phyloP scores from a whole-genome alignment of 2,888 invertebrate species.

The Pollenia griseotomentosa region DNA sequence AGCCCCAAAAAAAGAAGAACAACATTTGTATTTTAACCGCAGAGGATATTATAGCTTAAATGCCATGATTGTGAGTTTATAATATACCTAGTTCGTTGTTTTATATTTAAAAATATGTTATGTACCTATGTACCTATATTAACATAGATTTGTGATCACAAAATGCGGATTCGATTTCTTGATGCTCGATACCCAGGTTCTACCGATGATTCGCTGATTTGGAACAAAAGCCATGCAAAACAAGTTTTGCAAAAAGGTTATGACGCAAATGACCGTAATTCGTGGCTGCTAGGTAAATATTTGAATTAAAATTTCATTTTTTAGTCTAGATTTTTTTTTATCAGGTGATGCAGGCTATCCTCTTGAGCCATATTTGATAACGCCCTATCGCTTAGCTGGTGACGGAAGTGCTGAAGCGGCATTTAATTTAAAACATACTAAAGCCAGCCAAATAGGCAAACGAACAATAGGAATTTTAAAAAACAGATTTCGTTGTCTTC shows the following conservation, averaged over 20 bases:
- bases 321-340: neutral
- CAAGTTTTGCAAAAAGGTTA: neutral
- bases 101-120: neutral
- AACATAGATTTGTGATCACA: constrained; percentile 2
- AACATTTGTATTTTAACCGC: constrained; percentile 29
- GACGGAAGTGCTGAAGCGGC: constrained; percentile 19
- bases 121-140: neutral
- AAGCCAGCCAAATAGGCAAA: neutral
- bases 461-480: neutral
- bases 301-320: neutral
- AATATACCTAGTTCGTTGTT: neutral
- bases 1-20: constrained; percentile 28
- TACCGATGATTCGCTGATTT: constrained; percentile 14
- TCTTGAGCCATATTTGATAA: constrained; percentile 18
- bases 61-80: constrained; percentile 41
- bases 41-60: constrained; percentile 34
- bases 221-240: neutral
- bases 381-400: constrained; percentile 36
- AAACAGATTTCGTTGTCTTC: constrained; percentile 29
- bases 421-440: constrained; percentile 25
- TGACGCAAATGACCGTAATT: neutral
- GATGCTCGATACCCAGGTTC: constrained; percentile 25
- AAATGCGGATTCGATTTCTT: constrained; percentile 23
- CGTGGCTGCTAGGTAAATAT: neutral
- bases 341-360: constrained; percentile 37